Base-by-base conservation (phyloP, 2,888 invertebrate genomes). In the Oscheius sp. region DNA sequence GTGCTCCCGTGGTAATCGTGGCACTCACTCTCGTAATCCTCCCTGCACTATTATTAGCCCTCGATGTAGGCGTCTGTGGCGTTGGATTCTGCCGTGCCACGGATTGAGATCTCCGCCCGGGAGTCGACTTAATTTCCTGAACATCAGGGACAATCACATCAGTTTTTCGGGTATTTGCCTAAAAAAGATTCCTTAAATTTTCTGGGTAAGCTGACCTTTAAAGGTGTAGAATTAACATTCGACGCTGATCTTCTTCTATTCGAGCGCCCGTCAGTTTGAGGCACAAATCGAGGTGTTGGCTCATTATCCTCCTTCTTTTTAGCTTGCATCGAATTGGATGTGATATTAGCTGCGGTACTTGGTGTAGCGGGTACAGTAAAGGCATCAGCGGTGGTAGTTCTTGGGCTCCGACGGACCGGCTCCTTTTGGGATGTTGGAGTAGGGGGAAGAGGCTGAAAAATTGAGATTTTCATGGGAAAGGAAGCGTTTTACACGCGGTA, bases 241-340 rank as follows among this genome's bases (percentile, higher is more conserved):
- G 18, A 5, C 13, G n/a, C 49, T 7, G 49, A 49, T 49, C 16
- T 18, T 49, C 49, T 18, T 16, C 49, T 16, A 7, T 16, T 5
- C 5, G 18, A 49, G 3, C 49, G 5, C 2, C 49, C 49, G 13
- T 16, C 49, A 49, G n/a, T 49, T 16, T 49, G 16, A 7, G 49
- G 49, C n/a, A 49, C 49, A 49, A 49, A 49, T 5, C 49, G 49
- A 3, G 49, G 49, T n/a, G 49, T 49, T 7, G 49, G 49, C 49
- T 18, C 49, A 49, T 49, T 13, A 35, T 35, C 9, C 9, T 6
- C 3, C 13, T 49, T 49, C n/a, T 18, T 49, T 49, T 49, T 49
- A 49, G 18, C 18, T n/a, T 49, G 16, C n/a, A n/a, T 49, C 13
- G 49, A 16, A 18, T n/a, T 49, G 2, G 49, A 49, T 7, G 49